These are phyloP conservation scores for Sylvicola cinctus DNA, from an alignment of 2,888 invertebrate species.

Conservation along the genomic window DNA sequence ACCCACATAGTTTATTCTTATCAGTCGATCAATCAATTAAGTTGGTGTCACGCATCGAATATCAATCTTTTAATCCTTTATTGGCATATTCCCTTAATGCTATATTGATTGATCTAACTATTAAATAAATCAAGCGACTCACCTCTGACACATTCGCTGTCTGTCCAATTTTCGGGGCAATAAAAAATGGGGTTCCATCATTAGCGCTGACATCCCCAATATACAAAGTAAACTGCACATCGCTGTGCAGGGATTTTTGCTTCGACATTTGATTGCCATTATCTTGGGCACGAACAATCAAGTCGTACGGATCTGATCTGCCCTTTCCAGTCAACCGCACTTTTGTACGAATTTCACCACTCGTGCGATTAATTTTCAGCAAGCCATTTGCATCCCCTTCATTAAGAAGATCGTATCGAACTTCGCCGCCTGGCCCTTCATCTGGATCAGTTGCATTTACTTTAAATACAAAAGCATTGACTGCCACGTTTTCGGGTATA, in stretches of 20 bases:
- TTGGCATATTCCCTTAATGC: background rate
- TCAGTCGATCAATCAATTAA: no score
- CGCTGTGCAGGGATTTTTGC: constrained; percentile 32
- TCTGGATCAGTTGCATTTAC: constrained; percentile 57
- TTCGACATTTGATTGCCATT: constrained; percentile 34
- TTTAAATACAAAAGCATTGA: constrained; percentile 43
- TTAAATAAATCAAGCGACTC: background rate
- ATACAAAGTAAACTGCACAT: constrained; percentile 39
- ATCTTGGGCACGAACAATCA: constrained; percentile 47
- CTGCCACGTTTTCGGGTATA: constrained; percentile 51
- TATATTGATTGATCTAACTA: background rate
- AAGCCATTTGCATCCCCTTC: constrained; percentile 52
- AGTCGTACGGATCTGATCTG: constrained; percentile 46
- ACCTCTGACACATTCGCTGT: constrained; percentile 50
- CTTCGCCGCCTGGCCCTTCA: constrained; percentile 46
- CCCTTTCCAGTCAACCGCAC: constrained; percentile 52
- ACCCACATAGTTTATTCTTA: background rate
- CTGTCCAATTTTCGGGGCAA: constrained; percentile 47
- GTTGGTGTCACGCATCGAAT: no score
- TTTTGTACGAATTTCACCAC: constrained; percentile 45
- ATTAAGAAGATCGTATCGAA: constrained; percentile 50
- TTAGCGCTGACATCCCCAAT: constrained; percentile 65
- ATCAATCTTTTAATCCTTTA: no score
- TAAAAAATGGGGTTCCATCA: constrained; percentile 57
- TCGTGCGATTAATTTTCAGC: constrained; percentile 40